Base-by-base conservation (phyloP, 1,140 invertebrate genomes). In the Triops cancriformis region DNA sequence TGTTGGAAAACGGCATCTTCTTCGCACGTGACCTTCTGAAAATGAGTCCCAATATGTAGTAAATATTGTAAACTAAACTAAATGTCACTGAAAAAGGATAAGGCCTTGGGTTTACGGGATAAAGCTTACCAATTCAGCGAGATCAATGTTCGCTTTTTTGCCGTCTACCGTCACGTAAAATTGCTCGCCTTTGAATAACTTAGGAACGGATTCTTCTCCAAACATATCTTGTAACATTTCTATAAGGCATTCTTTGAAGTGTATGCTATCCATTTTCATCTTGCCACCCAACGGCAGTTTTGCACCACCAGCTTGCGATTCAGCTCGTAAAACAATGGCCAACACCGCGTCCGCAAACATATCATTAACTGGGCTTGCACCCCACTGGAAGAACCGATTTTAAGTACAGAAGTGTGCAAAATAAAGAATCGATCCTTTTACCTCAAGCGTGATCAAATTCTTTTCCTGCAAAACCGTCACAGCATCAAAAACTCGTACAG, bases 281-380 rank as follows among this genome's bases (percentile, higher is more conserved):
- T 85, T 90, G 81, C 86, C 88, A 80, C 85, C 87, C 77, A 86
- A 89, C 77, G 86, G 86, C 82, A 84, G 88, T 84, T 85, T 91
- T 82, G 81, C 89, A 81, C 91, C 89, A 80, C 89, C 81, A 26
- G 82, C 82, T 10, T 83, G 86, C 78, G 89, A 85, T 80, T 94
- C 91, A 3, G 92, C 92, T 84, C 93, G 90, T 79, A 95, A 86
- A 42, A 95, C 87, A 72, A 90, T 94, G 11, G 94, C 92, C 42
- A 98, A 86, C 14, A 98, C 91, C 26, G 96, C 92, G 87, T 99
- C 97, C 1, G 97, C 96, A 85, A 94, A 98, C 94, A 99, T 98
- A 84, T 99, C 97, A 83, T 95, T 94, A 26, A 98, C 91, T 12
- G 97, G 96, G 83, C 93, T 95, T 23, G 96, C 94, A 23, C 91